Percentiles rank a stretch among this genome's conserved stretches.
Conservation (phyloP, 2,797 vertebrate species). For the Limnodromus scolopaceus region DNA sequence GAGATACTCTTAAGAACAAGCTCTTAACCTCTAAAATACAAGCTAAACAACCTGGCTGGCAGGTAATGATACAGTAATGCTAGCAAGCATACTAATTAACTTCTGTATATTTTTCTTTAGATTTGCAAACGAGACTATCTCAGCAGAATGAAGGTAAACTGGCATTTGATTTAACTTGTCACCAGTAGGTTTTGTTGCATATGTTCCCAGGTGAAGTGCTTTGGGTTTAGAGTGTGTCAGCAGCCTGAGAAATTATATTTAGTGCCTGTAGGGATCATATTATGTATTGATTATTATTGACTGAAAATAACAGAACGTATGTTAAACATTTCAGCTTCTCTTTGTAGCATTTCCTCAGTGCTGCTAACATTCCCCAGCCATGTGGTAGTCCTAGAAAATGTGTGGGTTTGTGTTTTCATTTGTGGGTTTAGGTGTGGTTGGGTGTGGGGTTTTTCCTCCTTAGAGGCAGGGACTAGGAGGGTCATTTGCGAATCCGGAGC, state of each 20-base stretch:
- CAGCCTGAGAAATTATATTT: background rate
- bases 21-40: background rate
- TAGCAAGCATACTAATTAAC: background rate
- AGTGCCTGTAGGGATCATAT: background rate
- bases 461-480: background rate
- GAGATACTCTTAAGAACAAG: background rate
- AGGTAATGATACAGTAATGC: background rate
- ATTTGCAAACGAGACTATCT: constrained; percentile 85
- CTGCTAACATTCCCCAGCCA: background rate
- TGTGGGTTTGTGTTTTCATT: background rate
- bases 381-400: background rate
- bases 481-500: background rate
- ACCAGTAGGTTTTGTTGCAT: background rate
- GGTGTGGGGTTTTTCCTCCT: background rate
- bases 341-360: background rate
- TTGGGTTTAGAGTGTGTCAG: background rate
- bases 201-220: background rate
- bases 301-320: background rate
- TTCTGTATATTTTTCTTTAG: constrained; percentile 67
- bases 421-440: background rate
- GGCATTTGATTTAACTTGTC: background rate
- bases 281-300: rapidly evolving
- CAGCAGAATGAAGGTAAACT: constrained; percentile 86
- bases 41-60: background rate
- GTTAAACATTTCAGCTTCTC: background rate